Evolutionary conservation across 2,113 vertebrate genomes (phyloP), one percentile per base, ranked within the genome.

Genomic region (Telmatochromis sp.): DNA sequence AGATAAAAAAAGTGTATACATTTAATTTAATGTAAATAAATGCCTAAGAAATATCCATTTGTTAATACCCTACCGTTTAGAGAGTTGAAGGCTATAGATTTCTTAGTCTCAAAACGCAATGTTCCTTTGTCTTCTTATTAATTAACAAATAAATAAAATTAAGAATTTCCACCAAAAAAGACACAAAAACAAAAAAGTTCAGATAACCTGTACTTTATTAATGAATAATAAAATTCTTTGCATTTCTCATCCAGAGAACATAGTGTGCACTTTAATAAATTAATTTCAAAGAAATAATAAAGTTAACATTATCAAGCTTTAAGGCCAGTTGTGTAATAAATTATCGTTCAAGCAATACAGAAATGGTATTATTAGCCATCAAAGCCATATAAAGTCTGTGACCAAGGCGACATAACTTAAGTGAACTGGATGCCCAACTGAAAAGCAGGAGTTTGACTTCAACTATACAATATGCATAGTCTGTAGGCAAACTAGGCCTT

Each of bases 181-280:
- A 50, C 57, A 92, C 28, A 85, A 63, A 86, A 12, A 2, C 65
- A 9, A 47, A 45, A 82, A 33, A 14, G 8, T 81, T 88, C 81
- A 60, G 83, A 93, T 96, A 83, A 93, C 89, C 1, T 75, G 92
- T 96, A 94, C 92, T 97, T 98, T 98, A 96, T 97, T 97, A 91
- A 96, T 95, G 95, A 97, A 95, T 97, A 97, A 96, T 94, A 97
- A 96, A 97, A 93, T 94, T 87, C 91, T 93, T 95, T 96, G 95
- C 94, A 97, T 97, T 97, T 96, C 96, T 93, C 97, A 94, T 94
- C 89, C 89, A 92, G 95, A 97, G 96, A 97, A 97, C 95, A 95
- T 97, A 96, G 92, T 98, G 97, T 97, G 97, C 97, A 97, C 94
- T 97, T 96, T 97, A 98, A 98, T 97, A 98, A 98, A 98, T 98